Percentiles rank a stretch among this genome's conserved stretches.
phyloP scores from a whole-genome alignment of 1,140 invertebrate species.

The Plutomurus gul region DNA sequence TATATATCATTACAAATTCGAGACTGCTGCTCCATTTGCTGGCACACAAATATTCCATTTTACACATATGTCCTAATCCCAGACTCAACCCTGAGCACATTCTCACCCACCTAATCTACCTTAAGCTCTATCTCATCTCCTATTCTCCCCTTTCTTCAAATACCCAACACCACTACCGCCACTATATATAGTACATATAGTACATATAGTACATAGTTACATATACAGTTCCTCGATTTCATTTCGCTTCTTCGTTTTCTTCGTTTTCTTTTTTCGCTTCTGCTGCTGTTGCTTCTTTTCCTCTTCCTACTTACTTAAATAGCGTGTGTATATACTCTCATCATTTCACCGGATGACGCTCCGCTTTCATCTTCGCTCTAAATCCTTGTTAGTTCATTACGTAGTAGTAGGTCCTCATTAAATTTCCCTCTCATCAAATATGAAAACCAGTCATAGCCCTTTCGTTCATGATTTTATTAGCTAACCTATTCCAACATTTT shows the following conservation, averaged over 20 bases:
- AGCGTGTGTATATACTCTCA: no score
- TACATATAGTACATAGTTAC: no score
- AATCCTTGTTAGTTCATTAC: conserved; percentile 22
- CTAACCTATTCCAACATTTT: no score
- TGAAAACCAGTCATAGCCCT: background rate
- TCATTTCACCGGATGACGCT: conserved; percentile 8
- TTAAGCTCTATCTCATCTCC: conserved; percentile 13
- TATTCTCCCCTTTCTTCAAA: background rate
- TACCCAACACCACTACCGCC: no score
- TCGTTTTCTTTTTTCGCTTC: no score
- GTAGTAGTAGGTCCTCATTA: conserved; percentile 16
- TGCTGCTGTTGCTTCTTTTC: background rate
- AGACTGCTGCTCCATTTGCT: background rate
- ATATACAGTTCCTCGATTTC: no score
- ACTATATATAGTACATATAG: no score
- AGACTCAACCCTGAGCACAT: background rate
- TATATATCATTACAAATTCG: background rate
- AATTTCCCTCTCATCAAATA: conserved; percentile 18
- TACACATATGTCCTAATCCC: background rate
- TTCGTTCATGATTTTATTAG: no score
- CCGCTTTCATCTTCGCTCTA: conserved; percentile 11
- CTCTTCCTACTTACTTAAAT: background rate
- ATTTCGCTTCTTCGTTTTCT: no score
- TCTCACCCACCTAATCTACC: conserved; percentile 22
- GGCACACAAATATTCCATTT: background rate